A percentile compares a stretch with the other conserved stretches of the same genome.
Conservation (phyloP, 2,113 vertebrate genomes). For the Ceyx cyanopectus region DNA sequence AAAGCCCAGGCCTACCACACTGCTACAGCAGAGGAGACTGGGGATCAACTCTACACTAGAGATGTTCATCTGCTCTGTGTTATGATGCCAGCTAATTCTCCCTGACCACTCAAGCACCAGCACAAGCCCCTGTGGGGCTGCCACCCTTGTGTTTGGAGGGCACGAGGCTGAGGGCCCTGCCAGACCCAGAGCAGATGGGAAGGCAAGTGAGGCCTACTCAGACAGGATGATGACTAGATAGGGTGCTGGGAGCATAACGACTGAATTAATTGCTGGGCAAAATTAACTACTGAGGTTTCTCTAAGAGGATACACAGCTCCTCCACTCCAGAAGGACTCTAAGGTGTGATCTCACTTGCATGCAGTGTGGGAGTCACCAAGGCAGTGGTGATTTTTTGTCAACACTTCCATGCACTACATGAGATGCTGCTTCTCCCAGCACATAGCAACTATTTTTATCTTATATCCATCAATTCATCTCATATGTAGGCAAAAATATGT, state of each 20-base stretch:
- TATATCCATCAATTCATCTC: not conserved
- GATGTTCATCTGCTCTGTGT: not conserved
- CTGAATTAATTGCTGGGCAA: not conserved
- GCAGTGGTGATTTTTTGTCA: not conserved
- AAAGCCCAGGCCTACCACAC: not conserved
- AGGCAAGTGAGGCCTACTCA: not conserved
- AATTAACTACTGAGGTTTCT: not conserved
- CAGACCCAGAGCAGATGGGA: accelerated
- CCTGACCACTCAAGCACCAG: not conserved
- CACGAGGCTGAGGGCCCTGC: accelerated
- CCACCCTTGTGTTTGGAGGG: accelerated
- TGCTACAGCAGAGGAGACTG: not conserved
- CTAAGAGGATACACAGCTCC: not conserved
- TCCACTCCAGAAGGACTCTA: not conserved
- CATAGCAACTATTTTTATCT: not conserved
- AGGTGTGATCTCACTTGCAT: not conserved
- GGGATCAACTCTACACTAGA: accelerated
- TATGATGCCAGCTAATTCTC: not conserved
- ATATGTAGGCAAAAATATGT: accelerated
- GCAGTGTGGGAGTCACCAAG: not conserved
- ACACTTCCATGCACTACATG: not conserved
- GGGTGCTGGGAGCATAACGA: not conserved
- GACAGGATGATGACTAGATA: not conserved
- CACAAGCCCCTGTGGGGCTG: not conserved
- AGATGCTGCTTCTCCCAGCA: not conserved